Evolutionary conservation across 2,797 vertebrate genomes (phyloP), one percentile per base, ranked within the genome.

Genomic region (Galago senegalensis): DNA sequence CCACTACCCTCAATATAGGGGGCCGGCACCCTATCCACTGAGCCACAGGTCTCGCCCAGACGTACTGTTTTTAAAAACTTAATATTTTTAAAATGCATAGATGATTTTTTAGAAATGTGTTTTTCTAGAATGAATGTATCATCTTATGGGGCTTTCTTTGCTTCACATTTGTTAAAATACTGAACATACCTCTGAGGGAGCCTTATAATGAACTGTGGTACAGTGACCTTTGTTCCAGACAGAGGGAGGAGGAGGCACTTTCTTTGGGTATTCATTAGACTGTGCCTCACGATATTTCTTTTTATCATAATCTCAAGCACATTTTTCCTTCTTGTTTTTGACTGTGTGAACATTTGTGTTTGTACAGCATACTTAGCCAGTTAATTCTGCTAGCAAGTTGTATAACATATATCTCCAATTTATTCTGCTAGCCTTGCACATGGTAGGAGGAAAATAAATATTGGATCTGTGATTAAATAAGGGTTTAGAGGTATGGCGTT

Each of bases 401-500:
- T 18, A 34, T 69, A 53, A 4, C 49, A 53, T 4, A 53, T n/a
- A 69, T 31, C 10, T 34, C 23, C 23, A 92, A n/a, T 3, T 40
- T 37, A 86, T 82, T 80, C 72, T 87, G 9, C 20, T 56, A 83
- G 43, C 29, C 2, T 86, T 92, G 46, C 34, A 75, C 3, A 40
- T 53, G 21, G 3, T 13, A 80, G 27, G 40, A 80, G 17, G 43
- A 80, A 87, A 89, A 34, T 37, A 69, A 63, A 76, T 83, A 89
- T 2, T 80, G 21, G 0, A 69, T 75, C 69, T 93, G 27, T 87
- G 65, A 56, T 92, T 94, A 79, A 88, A 46, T 89, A 58, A 80
- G 34, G 20, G 11, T 69, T 86, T 76, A 69, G 34, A 25, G 5
- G 3, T 58, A 40, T 0, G 79, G 40, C 7, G 27, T 73, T 94